A percentile compares a stretch with the other conserved stretches of the same genome.
phyloP scores from a whole-genome alignment of 2,797 vertebrate genomes.

The Sebastes melanostomus region DNA sequence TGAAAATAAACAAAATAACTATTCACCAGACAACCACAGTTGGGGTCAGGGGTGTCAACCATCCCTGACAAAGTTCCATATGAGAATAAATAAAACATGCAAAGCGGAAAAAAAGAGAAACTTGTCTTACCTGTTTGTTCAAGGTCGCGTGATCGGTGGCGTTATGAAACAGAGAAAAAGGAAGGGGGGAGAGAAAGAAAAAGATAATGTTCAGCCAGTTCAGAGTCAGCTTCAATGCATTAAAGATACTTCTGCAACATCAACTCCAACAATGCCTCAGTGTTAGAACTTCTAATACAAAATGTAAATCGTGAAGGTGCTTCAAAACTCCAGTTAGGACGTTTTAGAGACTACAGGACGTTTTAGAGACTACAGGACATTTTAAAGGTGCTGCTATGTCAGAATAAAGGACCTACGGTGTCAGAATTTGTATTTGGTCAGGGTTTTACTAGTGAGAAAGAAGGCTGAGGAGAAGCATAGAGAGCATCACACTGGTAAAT shows the following conservation, averaged over 20 bases:
- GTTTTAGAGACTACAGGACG: not conserved
- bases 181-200: conserved; percentile 5
- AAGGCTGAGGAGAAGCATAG: not conserved
- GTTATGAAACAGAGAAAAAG: conserved; percentile 25
- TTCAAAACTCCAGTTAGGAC: not conserved
- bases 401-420: not conserved
- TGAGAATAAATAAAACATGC: not conserved
- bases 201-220: conserved; percentile 39
- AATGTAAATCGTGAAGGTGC: not conserved
- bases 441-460: conserved; percentile 10
- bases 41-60: not conserved
- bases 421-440: not conserved
- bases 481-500: conserved; percentile 37
- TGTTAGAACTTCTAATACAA: not conserved
- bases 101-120: not conserved
- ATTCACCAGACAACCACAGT: not conserved
- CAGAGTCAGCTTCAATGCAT: not conserved
- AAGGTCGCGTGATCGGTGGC: conserved; percentile 10
- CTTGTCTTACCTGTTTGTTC: conserved; percentile 61
- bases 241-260: conserved; percentile 21
- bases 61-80: not conserved
- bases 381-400: not conserved
- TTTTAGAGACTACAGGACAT: not conserved
- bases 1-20: not conserved
- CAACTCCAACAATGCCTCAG: not conserved